A percentile compares a stretch with the other conserved stretches of the same genome.
phyloP scores from a whole-genome alignment of 1,140 invertebrate genomes.

The Nymphalis io region DNA sequence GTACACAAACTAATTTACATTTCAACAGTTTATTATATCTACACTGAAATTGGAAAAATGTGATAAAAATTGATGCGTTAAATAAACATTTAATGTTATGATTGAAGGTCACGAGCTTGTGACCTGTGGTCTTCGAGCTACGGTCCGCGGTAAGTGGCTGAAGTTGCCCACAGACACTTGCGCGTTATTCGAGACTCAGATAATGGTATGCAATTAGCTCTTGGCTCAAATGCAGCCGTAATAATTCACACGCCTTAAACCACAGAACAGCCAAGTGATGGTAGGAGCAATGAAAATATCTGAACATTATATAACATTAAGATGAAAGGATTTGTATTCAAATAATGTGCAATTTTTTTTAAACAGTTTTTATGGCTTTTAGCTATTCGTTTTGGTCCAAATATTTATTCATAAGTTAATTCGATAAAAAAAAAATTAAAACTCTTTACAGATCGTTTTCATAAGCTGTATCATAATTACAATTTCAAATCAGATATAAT shows the following conservation, averaged over 20 bases:
- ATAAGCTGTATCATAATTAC: background rate
- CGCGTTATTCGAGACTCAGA: too few species aligned
- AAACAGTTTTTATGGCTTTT: slow-evolving; percentile 3
- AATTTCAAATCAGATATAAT: background rate
- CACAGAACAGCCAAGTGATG: background rate
- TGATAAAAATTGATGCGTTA: background rate
- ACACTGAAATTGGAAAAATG: slow-evolving; percentile 34
- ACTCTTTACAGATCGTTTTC: background rate
- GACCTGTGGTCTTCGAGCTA: too few species aligned
- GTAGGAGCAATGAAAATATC: background rate
- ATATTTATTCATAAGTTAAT: slow-evolving; percentile 1
- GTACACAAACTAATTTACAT: slow-evolving; percentile 41
- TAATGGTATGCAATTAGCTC: too few species aligned
- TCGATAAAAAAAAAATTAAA: slow-evolving; percentile 3
- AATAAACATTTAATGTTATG: background rate
- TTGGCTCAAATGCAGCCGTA: too few species aligned
- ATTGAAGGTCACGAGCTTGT: background rate
- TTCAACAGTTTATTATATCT: slow-evolving; percentile 29
- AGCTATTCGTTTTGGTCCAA: slow-evolving; percentile 8
- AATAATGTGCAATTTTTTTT: slow-evolving; percentile 1
- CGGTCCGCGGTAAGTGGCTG: too few species aligned
- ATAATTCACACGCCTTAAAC: background rate
- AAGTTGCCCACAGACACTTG: too few species aligned
- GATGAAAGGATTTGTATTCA: background rate
- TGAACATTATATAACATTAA: background rate